Percentiles rank a stretch among this genome's conserved stretches.
These are phyloP conservation scores for Chiloscyllium punctatum DNA, from an alignment of 2,797 vertebrate species.

Conservation along the genomic window DNA sequence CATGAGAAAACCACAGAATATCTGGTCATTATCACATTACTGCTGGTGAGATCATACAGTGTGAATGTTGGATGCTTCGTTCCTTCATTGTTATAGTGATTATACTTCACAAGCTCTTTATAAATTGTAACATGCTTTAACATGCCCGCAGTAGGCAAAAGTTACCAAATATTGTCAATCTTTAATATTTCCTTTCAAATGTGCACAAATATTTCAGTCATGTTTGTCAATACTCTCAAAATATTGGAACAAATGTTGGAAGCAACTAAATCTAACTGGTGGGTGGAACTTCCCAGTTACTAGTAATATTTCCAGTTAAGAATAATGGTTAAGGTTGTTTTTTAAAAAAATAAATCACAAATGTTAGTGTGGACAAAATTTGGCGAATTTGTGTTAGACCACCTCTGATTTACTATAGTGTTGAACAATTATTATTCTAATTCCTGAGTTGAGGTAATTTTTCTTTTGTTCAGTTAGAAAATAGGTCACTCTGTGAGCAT, in stretches of 20 bases:
- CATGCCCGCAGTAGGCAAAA: not conserved
- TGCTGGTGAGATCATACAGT: not conserved
- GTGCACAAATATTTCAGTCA: not conserved
- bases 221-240: not conserved
- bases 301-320: not conserved
- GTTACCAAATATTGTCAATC: not conserved
- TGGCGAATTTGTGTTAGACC: not conserved
- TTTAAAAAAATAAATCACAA: not conserved
- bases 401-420: not conserved
- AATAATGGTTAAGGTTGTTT: not conserved
- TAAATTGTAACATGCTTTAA: not conserved
- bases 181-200: too few relatives aligned
- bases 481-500: not conserved
- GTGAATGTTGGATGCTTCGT: not conserved
- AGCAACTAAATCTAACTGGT: too few relatives aligned
- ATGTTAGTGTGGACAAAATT: not conserved
- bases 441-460: not conserved
- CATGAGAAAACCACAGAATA: not conserved
- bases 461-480: constrained; percentile 3
- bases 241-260: not conserved
- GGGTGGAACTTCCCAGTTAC: not conserved
- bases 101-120: not conserved
- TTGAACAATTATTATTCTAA: not conserved
- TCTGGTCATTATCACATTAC: not conserved
- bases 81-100: not conserved